A percentile compares a stretch with the other conserved stretches of the same genome.
Conservation (phyloP, 2,113 vertebrate species). For the Chaetodon auriga region DNA sequence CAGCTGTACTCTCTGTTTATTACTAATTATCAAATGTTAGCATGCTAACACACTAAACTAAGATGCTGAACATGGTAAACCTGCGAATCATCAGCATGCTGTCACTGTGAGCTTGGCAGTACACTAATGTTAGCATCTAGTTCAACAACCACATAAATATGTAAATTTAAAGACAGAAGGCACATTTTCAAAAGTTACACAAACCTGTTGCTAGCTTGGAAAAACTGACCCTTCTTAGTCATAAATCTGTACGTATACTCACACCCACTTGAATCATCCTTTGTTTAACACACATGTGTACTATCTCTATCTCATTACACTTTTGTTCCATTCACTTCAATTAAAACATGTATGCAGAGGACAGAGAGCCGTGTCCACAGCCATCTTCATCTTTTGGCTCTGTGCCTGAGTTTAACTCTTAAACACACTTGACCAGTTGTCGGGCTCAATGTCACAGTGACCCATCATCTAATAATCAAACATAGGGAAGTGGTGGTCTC, state of each 20-base stretch:
- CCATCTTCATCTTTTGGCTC: constrained; percentile 38
- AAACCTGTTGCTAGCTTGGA: background rate
- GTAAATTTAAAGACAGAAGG: background rate
- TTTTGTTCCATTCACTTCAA: background rate
- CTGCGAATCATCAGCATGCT: background rate
- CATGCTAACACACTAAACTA: background rate
- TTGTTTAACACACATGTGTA: background rate
- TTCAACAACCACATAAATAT: background rate
- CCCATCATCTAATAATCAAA: constrained; percentile 51
- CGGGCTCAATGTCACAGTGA: constrained; percentile 44
- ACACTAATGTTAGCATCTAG: background rate
- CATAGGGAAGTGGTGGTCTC: constrained; percentile 2
- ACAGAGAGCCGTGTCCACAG: background rate
- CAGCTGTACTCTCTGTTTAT: background rate
- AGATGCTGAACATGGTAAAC: background rate
- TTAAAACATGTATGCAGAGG: background rate
- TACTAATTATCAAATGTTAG: background rate
- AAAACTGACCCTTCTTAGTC: background rate
- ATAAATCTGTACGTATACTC: background rate
- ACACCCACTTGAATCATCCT: background rate
- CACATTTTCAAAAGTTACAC: background rate
- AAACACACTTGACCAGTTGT: constrained; percentile 45
- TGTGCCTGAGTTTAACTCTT: constrained; percentile 42
- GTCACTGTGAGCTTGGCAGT: background rate
- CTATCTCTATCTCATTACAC: background rate